phyloP scores from a whole-genome alignment of 2,113 vertebrate genomes.

The Probosciger aterrimus region DNA sequence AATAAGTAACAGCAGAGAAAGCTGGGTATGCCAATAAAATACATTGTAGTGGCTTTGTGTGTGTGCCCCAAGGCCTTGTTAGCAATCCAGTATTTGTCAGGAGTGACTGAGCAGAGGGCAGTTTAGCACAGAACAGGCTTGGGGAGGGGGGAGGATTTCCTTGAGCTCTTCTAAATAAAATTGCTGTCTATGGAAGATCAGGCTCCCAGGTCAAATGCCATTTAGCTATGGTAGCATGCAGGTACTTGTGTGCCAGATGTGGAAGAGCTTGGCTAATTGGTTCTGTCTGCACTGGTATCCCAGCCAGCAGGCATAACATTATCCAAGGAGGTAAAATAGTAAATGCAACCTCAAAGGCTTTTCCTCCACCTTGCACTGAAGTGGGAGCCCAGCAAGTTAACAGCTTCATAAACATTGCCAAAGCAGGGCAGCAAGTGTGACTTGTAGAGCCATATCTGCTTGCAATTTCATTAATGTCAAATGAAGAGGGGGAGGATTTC shows the following conservation, averaged over 20 bases:
- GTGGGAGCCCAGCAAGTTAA: background rate
- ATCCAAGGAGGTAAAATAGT: background rate
- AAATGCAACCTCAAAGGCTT: conserved; percentile 13
- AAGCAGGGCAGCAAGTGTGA: background rate
- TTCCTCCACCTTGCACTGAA: background rate
- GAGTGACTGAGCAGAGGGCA: background rate
- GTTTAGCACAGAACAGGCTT: background rate
- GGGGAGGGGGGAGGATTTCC: background rate
- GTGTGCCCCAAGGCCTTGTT: background rate
- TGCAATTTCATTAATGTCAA: background rate
- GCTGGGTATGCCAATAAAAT: background rate
- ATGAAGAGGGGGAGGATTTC: background rate
- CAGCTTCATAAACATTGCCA: background rate
- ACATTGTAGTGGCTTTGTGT: background rate
- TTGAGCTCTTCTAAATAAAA: conserved; percentile 4
- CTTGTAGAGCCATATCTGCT: background rate
- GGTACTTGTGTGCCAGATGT: background rate
- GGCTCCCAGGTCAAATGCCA: conserved; percentile 9
- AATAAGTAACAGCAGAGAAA: background rate
- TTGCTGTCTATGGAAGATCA: background rate
- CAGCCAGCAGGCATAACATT: conserved; percentile 22
- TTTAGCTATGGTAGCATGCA: background rate
- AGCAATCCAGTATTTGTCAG: background rate
- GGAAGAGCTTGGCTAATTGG: background rate
- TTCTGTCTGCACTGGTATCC: background rate